A percentile compares a stretch with the other conserved stretches of the same genome.
These are phyloP conservation scores for Steromphala cineraria DNA, from an alignment of 2,888 invertebrate species.

Conservation along the genomic window DNA sequence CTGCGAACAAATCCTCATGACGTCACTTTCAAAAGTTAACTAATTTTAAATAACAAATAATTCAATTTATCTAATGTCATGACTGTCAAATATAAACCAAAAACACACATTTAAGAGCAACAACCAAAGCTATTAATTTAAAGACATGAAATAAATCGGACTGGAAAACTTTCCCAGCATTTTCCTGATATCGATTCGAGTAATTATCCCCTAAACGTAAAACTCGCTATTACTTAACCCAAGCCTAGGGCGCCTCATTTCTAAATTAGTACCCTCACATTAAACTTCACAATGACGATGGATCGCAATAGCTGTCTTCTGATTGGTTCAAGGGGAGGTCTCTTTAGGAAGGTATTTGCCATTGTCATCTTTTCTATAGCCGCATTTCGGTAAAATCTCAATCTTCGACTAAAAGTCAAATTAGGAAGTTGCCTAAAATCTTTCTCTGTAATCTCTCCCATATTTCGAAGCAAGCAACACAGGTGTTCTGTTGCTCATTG, in stretches of 20 bases:
- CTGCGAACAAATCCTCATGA: too few relatives aligned
- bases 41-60: too few relatives aligned
- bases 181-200: not conserved
- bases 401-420: not conserved
- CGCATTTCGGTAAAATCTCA: not conserved
- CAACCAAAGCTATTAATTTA: too few relatives aligned
- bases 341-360: not conserved
- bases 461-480: not conserved
- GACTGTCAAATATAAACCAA: too few relatives aligned
- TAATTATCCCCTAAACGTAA: not conserved
- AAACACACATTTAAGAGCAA: too few relatives aligned
- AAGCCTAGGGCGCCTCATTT: not conserved
- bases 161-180: too few relatives aligned
- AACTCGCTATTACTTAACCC: not conserved
- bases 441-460: conserved; percentile 4
- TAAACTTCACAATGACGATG: not conserved
- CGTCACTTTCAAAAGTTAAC: too few relatives aligned
- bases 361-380: not conserved
- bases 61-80: too few relatives aligned
- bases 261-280: conserved; percentile 5
- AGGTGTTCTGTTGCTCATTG: not conserved
- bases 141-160: too few relatives aligned
- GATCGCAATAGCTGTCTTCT: not conserved
- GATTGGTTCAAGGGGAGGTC: not conserved
- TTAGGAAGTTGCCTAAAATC: not conserved